Evolutionary conservation across 2,797 vertebrate species (phyloP).

Genomic region (Muraenolepis orangiensis): DNA sequence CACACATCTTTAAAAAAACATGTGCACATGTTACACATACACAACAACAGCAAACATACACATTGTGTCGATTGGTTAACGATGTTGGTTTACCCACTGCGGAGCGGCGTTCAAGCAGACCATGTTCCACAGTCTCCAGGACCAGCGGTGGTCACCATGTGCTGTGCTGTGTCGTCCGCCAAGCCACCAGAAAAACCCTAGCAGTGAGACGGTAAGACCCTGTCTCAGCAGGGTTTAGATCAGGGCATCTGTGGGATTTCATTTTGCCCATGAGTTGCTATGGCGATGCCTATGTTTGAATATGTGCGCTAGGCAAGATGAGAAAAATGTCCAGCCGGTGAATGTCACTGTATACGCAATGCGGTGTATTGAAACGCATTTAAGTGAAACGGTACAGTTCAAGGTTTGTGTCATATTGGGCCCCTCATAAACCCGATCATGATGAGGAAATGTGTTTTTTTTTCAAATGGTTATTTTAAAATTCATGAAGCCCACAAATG

Average conservation of each 20-base stretch:
- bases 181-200: constrained; percentile 26
- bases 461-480: too few relatives aligned
- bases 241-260: constrained; percentile 35
- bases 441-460: background rate
- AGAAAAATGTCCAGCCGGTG: background rate
- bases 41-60: background rate
- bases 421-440: too few relatives aligned
- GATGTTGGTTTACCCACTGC: constrained; percentile 5
- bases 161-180: background rate
- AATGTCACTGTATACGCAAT: background rate
- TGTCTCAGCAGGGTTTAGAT: constrained; percentile 46
- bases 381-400: too few relatives aligned
- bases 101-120: too few relatives aligned
- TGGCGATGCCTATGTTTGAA: constrained; percentile 51
- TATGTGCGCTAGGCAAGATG: constrained; percentile 24
- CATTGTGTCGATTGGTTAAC: background rate
- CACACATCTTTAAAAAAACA: background rate
- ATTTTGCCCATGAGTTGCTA: constrained; percentile 53
- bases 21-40: too few relatives aligned
- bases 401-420: too few relatives aligned
- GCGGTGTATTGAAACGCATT: background rate
- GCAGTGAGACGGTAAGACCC: constrained; percentile 37
- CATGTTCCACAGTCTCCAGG: background rate
- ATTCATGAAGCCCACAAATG: background rate
- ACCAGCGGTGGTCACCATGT: background rate